Evolutionary conservation across 2,888 invertebrate genomes (phyloP).

Genomic region (Alloplasta piceator): DNA sequence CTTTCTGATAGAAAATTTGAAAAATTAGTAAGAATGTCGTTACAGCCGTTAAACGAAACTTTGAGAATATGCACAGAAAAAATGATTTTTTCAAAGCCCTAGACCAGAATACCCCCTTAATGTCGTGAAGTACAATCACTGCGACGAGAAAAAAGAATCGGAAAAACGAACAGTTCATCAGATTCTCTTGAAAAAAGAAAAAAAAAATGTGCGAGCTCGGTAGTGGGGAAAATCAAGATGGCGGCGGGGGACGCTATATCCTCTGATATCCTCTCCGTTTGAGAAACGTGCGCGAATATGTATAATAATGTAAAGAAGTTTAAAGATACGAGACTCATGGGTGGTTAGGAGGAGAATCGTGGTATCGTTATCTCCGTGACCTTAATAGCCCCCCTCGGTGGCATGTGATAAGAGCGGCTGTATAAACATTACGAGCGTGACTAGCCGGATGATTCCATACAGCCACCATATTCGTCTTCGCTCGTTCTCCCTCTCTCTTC

Average conservation of each 20-base stretch:
- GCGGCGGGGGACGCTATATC: neutral
- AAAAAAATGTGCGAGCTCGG: too few species aligned
- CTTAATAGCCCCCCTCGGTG: slow-evolving; percentile 73
- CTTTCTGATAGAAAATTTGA: too few species aligned
- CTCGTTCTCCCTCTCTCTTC: neutral
- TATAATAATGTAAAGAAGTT: neutral
- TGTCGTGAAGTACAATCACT: too few species aligned
- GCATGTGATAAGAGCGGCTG: slow-evolving; percentile 64
- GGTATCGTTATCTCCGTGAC: slow-evolving; percentile 75
- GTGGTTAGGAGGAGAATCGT: slow-evolving; percentile 24
- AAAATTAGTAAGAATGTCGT: too few species aligned
- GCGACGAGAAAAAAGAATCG: too few species aligned
- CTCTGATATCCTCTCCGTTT: too few species aligned
- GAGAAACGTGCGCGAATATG: neutral
- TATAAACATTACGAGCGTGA: slow-evolving; percentile 67
- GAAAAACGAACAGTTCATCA: too few species aligned
- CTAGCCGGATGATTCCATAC: slow-evolving; percentile 56
- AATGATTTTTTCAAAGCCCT: too few species aligned
- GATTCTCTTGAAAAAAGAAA: too few species aligned
- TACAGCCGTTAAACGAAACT: too few species aligned
- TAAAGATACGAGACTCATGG: slow-evolving; percentile 1
- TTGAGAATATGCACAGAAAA: too few species aligned
- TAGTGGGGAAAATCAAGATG: neutral
- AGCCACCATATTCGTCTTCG: neutral
- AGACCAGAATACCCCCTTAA: too few species aligned